Base-by-base conservation (phyloP, 2,797 vertebrate genomes). In the Prunella strophiata region DNA sequence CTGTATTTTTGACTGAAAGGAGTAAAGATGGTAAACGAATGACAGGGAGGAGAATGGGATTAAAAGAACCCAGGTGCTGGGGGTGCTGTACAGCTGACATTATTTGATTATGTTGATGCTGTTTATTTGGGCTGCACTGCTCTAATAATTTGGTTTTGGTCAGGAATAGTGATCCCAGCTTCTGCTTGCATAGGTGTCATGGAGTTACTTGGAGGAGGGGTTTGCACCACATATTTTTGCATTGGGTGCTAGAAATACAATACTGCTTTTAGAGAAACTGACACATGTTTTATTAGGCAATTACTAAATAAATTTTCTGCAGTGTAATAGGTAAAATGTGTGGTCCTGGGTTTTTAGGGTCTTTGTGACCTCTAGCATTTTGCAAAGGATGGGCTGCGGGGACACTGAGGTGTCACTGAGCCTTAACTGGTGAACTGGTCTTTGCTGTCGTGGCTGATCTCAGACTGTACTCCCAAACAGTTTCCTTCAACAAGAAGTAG, bases 271-370 rank as follows among this genome's bases (percentile, higher is more conserved):
- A 57, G 59, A 87, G 50, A 89, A 94, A 86, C 59, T 45, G 61
- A 9, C 67, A 42, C 17, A 29, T 5, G 2, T 79, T 95, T 94
- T 87, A 58, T 81, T 82, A 93, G 51, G 65, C 66, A 80, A 58
- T 88, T 92, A 61, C 29, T n/a, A 58, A 83, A 57, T 47, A 72
- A 17, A 34, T 74, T 93, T 93, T 91, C 40, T 55, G 67, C 48
- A 82, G 57, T 55, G 63, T 58, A 91, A 83, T 62, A 94, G 58
- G 93, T 85, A 72, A 94, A 96, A 85, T 92, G 27, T 10, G 27
- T 54, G 26, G 48, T 54, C 63, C 51, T 70, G 38, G 15, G 5
- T 79, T 96, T 84, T 81, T 62, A 67, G 67, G 13, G 22, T 89
- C 79, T 83, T 89, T 47, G 43, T 87, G 82, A 65, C 78, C 63